phyloP scores from a whole-genome alignment of 2,797 vertebrate genomes.

The Amphiprion clarkii region DNA sequence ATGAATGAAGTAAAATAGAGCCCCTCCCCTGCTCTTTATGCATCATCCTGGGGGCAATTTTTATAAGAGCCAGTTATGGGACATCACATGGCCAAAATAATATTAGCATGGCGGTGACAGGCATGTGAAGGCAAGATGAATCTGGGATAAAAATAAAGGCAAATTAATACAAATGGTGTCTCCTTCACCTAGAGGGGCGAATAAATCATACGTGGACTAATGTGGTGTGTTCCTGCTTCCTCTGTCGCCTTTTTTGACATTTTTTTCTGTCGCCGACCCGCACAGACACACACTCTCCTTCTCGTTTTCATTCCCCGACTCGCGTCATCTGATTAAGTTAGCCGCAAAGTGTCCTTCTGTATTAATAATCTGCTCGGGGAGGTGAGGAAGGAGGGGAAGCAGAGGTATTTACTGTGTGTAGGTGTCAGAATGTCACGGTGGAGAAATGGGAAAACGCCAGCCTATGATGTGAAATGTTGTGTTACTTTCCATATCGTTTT shows the following conservation, averaged over 20 bases:
- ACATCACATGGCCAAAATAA: slow-evolving; percentile 80
- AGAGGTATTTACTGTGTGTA: slow-evolving; percentile 43
- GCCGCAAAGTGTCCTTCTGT: slow-evolving; percentile 70
- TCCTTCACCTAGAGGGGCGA: slow-evolving; percentile 77
- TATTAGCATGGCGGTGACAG: slow-evolving; percentile 78
- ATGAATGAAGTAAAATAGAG: slow-evolving; percentile 43
- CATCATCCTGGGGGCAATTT: slow-evolving; percentile 81
- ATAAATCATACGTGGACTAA: slow-evolving; percentile 86
- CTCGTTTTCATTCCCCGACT: slow-evolving; percentile 46
- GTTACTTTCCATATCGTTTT: not conserved
- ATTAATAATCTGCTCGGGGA: slow-evolving; percentile 66
- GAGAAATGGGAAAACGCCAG: not conserved
- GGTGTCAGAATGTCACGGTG: slow-evolving; percentile 43
- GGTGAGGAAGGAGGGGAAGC: slow-evolving; percentile 29
- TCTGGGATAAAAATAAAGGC: slow-evolving; percentile 83
- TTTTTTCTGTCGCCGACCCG: slow-evolving; percentile 18
- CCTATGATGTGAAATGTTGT: not conserved
- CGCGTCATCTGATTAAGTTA: slow-evolving; percentile 76
- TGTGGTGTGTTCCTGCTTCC: slow-evolving; percentile 59
- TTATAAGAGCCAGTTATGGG: slow-evolving; percentile 84
- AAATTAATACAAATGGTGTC: slow-evolving; percentile 88
- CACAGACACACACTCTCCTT: slow-evolving; percentile 14
- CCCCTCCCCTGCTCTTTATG: slow-evolving; percentile 18
- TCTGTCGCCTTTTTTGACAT: not conserved
- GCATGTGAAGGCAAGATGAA: slow-evolving; percentile 80